Base-by-base conservation (phyloP, 2,797 vertebrate genomes). In the Bradypodion ventrale region DNA sequence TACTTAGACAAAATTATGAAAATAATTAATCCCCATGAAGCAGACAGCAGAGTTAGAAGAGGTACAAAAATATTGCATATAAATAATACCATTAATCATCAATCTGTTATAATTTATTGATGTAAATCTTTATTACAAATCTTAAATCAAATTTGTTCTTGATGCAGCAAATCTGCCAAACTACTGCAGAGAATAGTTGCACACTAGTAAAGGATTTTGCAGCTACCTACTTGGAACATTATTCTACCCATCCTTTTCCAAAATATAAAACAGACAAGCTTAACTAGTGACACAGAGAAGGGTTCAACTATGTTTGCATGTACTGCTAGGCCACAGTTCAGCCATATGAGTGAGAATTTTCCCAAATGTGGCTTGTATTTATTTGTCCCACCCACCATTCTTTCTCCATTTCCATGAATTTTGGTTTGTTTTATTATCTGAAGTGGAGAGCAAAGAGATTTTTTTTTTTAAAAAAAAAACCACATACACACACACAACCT, bases 21-120 rank as follows among this genome's bases (percentile, higher is more conserved):
- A 94, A 94, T 93, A 94, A 92, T 93, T 91, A 92, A 94, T 94
- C 92, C 89, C 92, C 78, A 16, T 89, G 85, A 94, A 93, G 87
- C 74, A 91, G 88, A 76, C 81, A 90, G 90, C 87, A 74, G 85
- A 82, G 91, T 90, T 92, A 87, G 87, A 90, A 87, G 80, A 69
- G 66, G 44, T 88, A 75, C 77, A 84, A 91, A 94, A 93, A 89
- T 93, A 86, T 91, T 92, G 83, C 76, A 72, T 89, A 90, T 92
- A 93, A 93, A 94, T 92, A 92, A 89, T 89, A 88, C 76, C 87
- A 65, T 87, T 91, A 91, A 95, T 93, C 89, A 91, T 91, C 89
- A 93, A 89, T 89, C 69, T 91, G 86, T 90, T 87, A 85, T 90
- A 94, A 93, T 89, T 92, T 93, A 91, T 88, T 85, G 89, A 89